phyloP scores from a whole-genome alignment of 2,797 vertebrate species.

The Hippoglossus hippoglossus region DNA sequence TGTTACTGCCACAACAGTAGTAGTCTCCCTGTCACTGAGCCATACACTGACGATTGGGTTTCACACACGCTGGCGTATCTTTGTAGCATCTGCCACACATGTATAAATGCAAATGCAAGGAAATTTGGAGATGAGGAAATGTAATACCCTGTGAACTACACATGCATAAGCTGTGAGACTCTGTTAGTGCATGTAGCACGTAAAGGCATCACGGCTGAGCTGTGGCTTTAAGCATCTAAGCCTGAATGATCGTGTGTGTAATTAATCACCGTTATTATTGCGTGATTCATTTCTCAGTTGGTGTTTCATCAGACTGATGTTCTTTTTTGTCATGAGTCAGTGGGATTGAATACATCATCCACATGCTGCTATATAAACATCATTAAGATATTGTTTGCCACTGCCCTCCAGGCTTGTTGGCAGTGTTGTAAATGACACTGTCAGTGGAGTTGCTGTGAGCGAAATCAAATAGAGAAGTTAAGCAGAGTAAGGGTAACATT shows the following conservation, averaged over 20 bases:
- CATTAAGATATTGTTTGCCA: constrained; percentile 72
- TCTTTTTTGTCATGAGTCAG: constrained; percentile 68
- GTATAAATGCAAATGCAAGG: constrained; percentile 15
- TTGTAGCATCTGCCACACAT: constrained; percentile 31
- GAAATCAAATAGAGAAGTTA: constrained; percentile 20
- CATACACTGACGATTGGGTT: constrained; percentile 38
- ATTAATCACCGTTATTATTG: constrained; percentile 58
- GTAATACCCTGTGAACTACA: constrained; percentile 17
- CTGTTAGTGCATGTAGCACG: not conserved
- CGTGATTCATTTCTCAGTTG: constrained; percentile 61
- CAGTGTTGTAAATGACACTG: constrained; percentile 45
- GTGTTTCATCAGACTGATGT: constrained; percentile 54
- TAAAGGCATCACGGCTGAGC: constrained; percentile 6
- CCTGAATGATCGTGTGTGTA: constrained; percentile 48
- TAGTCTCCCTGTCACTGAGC: constrained; percentile 30
- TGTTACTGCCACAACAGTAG: not conserved
- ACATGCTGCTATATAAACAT: constrained; percentile 71
- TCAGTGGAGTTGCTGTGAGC: constrained; percentile 29
- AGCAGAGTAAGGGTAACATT: constrained; percentile 3
- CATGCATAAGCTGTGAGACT: not conserved
- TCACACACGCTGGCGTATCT: constrained; percentile 18
- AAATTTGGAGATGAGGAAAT: constrained; percentile 38
- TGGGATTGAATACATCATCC: constrained; percentile 68
- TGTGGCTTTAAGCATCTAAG: constrained; percentile 12
- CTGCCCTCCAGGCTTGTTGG: constrained; percentile 57